Conservation (phyloP, 2,888 invertebrate genomes). For the Antheraea yamamai region DNA sequence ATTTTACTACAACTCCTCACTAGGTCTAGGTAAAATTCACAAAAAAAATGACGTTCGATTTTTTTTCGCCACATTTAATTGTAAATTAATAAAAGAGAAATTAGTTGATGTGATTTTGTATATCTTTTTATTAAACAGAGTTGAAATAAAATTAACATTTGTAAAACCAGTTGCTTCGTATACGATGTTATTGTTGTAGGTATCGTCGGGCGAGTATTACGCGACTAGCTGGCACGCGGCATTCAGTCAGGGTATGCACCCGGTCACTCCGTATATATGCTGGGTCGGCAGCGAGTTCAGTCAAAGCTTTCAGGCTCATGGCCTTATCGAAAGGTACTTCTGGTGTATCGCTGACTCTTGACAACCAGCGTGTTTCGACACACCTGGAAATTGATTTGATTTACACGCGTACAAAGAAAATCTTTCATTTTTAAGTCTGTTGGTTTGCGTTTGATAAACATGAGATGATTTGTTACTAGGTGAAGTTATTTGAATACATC, state of each 20-base stretch:
- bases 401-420: background rate
- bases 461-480: background rate
- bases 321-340: constrained; percentile 51
- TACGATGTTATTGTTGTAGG: constrained; percentile 34
- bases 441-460: background rate
- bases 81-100: background rate
- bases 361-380: constrained; percentile 70
- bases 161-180: background rate
- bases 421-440: too few species aligned
- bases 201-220: constrained; percentile 59
- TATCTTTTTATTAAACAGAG: background rate
- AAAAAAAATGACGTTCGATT: too few species aligned
- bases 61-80: too few species aligned
- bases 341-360: constrained; percentile 53
- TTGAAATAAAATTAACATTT: background rate
- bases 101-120: background rate
- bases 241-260: constrained; percentile 61
- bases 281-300: constrained; percentile 50
- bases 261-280: constrained; percentile 67
- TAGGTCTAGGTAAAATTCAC: too few species aligned
- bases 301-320: constrained; percentile 44
- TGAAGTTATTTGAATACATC: background rate
- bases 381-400: constrained; percentile 46
- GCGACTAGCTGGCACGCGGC: constrained; percentile 61
- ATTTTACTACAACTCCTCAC: too few species aligned